Evolutionary conservation across 2,888 invertebrate species (phyloP), one percentile per base, ranked within the genome.

Genomic region (Noctua comes): DNA sequence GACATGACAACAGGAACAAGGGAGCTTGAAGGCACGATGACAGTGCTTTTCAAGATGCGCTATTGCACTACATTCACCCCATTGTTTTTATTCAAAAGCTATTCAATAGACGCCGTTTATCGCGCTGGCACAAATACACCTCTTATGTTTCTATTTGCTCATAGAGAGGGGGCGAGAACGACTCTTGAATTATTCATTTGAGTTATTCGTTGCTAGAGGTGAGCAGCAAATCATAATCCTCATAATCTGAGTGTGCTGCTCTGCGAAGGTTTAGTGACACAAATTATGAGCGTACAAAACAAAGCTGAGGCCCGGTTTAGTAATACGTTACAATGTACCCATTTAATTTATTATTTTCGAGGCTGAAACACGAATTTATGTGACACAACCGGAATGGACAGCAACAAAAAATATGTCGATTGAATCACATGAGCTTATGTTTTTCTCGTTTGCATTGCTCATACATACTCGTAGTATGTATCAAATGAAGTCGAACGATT

Each of bases 81-180:
- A 88, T 91, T 91, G 92, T 91, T 90, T 90, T 88, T 88, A 57
- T 85, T 89, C 76, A 84, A 88, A 85, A 78, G 79, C 83, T 83
- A 89, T 91, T 90, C 86, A 89, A 90, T 88, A 86, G 88, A 86
- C 72, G 80, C 73, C 75, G 69, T 82, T 84, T 87, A 89, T 88
- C 85, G 62, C 71, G 13, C 64, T 68, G 80, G 57, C 86, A 86
- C 85, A 88, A 86, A 86, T 86, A 84, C 62, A 77, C 81, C 87
- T 85, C 83, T 89, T 83, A 86, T 84, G 85, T 89, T 86, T 86
- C 84, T 89, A 88, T 87, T 89, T 89, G 85, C 77, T 84, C 80
- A 74, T 84, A 82, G 82, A 82, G 78, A 83, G 75, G 68, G 68
- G 48, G 76, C 69, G 84, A 83, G 80, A 88, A 83, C 75, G 78